phyloP scores from a whole-genome alignment of 2,797 vertebrate genomes.

The Psittacula echo region DNA sequence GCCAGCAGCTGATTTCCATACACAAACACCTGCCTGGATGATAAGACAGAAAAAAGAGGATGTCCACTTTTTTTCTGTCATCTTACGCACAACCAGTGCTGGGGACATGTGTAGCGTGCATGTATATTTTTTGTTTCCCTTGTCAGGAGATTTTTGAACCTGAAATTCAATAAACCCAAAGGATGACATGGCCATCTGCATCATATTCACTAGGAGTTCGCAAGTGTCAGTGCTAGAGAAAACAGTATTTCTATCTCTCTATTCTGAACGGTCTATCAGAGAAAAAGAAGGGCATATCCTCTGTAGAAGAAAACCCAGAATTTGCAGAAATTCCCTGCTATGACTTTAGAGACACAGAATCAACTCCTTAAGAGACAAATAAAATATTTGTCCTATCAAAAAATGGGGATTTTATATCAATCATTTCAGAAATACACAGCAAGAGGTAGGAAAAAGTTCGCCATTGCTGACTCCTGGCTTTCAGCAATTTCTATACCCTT shows the following conservation, averaged over 20 bases:
- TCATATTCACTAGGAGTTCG: not conserved
- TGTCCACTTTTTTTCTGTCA: not conserved
- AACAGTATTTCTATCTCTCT: not conserved
- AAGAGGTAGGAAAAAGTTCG: not conserved
- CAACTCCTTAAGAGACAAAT: not conserved
- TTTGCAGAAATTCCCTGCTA: not conserved
- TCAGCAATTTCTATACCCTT: not conserved
- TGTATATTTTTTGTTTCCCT: not conserved
- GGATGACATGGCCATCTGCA: not conserved
- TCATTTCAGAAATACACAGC: not conserved
- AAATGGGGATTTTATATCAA: not conserved
- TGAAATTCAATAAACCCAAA: not conserved
- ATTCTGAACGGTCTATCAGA: not conserved
- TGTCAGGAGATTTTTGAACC: not conserved
- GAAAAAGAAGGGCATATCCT: not conserved
- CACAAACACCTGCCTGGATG: not conserved
- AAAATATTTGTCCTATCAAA: not conserved
- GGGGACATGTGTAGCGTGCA: not conserved
- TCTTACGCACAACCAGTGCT: not conserved
- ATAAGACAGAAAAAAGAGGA: not conserved
- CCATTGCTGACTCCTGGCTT: not conserved
- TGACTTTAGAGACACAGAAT: not conserved
- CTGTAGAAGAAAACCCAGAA: not conserved
- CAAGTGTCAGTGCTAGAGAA: not conserved
- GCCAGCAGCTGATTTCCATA: not conserved